Base-by-base conservation (phyloP, 2,113 vertebrate genomes). In the Leptobrachium leishanense region DNA sequence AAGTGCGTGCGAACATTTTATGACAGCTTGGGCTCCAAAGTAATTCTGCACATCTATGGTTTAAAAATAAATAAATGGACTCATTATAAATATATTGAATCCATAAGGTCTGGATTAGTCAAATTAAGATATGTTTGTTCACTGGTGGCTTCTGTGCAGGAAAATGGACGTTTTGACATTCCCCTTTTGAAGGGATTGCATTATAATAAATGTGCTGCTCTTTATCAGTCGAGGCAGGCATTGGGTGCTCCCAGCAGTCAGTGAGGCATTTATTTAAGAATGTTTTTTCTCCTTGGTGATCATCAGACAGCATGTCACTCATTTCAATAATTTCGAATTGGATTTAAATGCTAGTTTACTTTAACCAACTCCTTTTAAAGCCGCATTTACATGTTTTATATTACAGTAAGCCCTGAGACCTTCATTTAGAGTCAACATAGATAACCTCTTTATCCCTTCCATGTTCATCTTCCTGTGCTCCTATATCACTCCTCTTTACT, bases 131-230 rank as follows among this genome's bases (percentile, higher is more conserved):
- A 31, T 76, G 68, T 46, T 42, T n/a, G 43, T 57, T 63, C 55
- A 78, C 68, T 64, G 44, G 68, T 54, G 57, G 71, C 40, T 41
- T 50, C 12, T 42, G 44, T 41, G 53, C 76, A 42, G 5, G 53
- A 42, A n/a, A 78, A 63, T 68, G 64, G 76, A 78, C 57, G 41
- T 44, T 78, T 78, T 71, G 76, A 78, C 76, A 64, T 78, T 78
- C 63, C 31, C 20, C n/a, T 42, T 71, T 64, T 15, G 76, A 71
- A 68, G 43, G 55, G 55, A 63, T 4, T 78, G 43, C 68, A 50
- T 77, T 70, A 69, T 62, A 62, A 71, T 43, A 78, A 71, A 78
- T 78, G 57, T 63, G 67, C 68, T 71, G 68, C 76, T 71, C 68
- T 78, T 78, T 78, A 78, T 71, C 76, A 62, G 55, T 1, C 12